Base-by-base conservation (phyloP, 2,113 vertebrate genomes). In the Stercorarius parasiticus region DNA sequence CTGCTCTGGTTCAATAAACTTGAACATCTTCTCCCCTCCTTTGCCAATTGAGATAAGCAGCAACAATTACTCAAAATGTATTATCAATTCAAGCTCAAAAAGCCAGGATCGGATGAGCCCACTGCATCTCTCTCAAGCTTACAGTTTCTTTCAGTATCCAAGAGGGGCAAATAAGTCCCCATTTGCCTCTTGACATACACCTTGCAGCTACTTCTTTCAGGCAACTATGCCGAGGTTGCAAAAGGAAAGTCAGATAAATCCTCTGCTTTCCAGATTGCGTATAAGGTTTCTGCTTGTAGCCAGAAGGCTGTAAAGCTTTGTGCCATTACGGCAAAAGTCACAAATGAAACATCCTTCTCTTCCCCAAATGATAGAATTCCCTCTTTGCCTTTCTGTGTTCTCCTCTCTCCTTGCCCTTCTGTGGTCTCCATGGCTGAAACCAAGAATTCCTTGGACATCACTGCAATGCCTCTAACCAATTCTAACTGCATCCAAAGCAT, bases 391-490 rank as follows among this genome's bases (percentile, higher is more conserved):
- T 18, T 21, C 88, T 72, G n/a, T 21, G 29, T 2, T 80, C 61
- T 78, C 55, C 62, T 56, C 62, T 52, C 70, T 56, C 91, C 84
- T 83, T 29, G 79, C 71, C 82, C 93, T 70, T 50, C 91, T 52
- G 20, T 86, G 85, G 69, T 92, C 91, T 94, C 94, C 92, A 92
- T 49, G 81, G 88, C 93, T 77, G 83, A 97, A 95, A 85, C 93
- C 93, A 96, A 87, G 86, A 86, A 93, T 95, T 89, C 87, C 79
- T 38, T 71, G 93, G 80, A 29, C 95, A 84, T 61, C 86, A 79
- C 95, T 94, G 95, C 91, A 95, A 56, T 90, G 93, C 87, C 82
- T 96, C 73, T 72, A 69, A 56, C 73, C 88, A 42, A 34, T 92
- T 88, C 94, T 66, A 91, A 92, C 83, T 74, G 84, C 53, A 78